A percentile compares a stretch with the other conserved stretches of the same genome.
These are phyloP conservation scores for Nephotettix cincticeps DNA, from an alignment of 1,140 invertebrate species.

Conservation along the genomic window DNA sequence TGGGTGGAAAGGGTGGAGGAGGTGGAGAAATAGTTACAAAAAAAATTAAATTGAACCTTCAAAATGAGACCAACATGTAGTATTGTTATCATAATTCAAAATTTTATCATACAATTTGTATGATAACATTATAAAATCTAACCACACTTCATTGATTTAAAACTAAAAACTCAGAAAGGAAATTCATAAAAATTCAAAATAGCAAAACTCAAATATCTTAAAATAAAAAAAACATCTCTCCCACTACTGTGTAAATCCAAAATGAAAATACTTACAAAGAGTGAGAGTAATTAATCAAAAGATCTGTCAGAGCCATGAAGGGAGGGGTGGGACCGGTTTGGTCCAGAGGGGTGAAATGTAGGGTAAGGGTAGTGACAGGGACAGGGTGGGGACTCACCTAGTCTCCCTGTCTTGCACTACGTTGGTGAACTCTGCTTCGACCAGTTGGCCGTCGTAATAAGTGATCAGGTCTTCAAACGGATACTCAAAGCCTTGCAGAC, in stretches of 20 bases:
- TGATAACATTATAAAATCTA: too few species aligned
- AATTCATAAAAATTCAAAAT: too few species aligned
- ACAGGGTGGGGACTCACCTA: constrained; percentile 58
- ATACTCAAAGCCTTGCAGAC: constrained; percentile 95
- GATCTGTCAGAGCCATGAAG: constrained; percentile 3
- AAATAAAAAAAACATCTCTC: neutral
- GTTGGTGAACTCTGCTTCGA: constrained; percentile 92
- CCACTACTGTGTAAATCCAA: neutral
- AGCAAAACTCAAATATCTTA: too few species aligned
- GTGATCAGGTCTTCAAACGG: constrained; percentile 93
- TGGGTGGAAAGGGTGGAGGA: too few species aligned
- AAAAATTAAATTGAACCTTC: too few species aligned
- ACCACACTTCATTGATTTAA: too few species aligned
- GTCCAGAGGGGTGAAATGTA: neutral
- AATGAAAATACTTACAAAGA: constrained; percentile 1
- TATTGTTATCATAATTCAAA: too few species aligned
- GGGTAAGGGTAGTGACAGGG: constrained; percentile 21
- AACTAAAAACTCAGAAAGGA: too few species aligned
- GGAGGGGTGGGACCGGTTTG: constrained; percentile 22
- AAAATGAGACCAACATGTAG: too few species aligned
- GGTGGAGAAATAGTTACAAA: too few species aligned
- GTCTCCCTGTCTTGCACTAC: constrained; percentile 75
- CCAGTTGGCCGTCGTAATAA: constrained; percentile 94
- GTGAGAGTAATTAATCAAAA: constrained; percentile 17
- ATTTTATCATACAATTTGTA: too few species aligned